phyloP scores from a whole-genome alignment of 2,888 invertebrate species.

The Minunthozetes semirufus region DNA sequence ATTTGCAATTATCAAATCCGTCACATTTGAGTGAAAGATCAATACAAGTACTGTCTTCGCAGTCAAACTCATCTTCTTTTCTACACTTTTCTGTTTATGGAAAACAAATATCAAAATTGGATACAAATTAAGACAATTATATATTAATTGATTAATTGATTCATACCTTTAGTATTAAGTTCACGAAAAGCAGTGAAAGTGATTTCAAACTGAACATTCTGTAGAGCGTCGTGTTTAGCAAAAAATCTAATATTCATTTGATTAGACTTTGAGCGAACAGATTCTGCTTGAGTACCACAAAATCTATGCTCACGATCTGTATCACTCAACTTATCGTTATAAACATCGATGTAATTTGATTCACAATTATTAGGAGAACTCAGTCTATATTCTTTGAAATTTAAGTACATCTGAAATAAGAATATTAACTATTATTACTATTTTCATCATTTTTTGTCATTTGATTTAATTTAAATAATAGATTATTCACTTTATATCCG shows the following conservation, averaged over 20 bases:
- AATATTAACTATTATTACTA: neutral
- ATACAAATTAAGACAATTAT: neutral
- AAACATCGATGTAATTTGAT: constrained; percentile 67
- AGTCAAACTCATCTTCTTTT: constrained; percentile 65
- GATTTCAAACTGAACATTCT: constrained; percentile 61
- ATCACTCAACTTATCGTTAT: constrained; percentile 58
- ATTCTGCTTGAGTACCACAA: constrained; percentile 78
- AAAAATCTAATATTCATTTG: constrained; percentile 68
- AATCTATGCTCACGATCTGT: constrained; percentile 51
- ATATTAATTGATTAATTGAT: too few species aligned
- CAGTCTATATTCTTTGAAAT: constrained; percentile 60
- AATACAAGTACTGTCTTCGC: constrained; percentile 82
- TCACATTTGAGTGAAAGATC: constrained; percentile 63
- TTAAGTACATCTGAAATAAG: constrained; percentile 58
- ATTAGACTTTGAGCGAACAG: constrained; percentile 61
- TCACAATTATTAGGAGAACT: constrained; percentile 70
- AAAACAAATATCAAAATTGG: neutral
- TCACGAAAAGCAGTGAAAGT: constrained; percentile 68
- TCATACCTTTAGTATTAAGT: constrained; percentile 35
- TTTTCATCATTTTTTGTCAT: too few species aligned
- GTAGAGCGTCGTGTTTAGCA: constrained; percentile 58
- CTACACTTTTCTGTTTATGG: constrained; percentile 42
- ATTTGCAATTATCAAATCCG: constrained; percentile 66
- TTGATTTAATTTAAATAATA: neutral
- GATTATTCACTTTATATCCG: constrained; percentile 57